These are phyloP conservation scores for Apodemia arnacis DNA, from an alignment of 2,888 invertebrate genomes.

Conservation along the genomic window DNA sequence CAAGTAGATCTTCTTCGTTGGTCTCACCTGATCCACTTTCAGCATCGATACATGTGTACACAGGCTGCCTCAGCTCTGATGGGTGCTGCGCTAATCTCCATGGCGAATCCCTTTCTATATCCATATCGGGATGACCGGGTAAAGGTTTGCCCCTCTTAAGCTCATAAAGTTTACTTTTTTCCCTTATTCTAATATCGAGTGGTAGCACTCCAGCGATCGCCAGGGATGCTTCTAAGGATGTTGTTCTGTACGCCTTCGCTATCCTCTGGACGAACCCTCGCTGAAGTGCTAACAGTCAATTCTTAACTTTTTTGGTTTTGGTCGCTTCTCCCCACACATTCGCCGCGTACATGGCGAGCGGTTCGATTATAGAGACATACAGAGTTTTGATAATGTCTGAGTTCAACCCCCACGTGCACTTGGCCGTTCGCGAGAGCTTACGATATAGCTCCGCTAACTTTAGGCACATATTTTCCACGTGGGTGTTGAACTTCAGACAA, in stretches of 20 bases:
- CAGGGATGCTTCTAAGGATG: slow-evolving; percentile 63
- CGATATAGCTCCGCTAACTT: slow-evolving; percentile 51
- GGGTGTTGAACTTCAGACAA: slow-evolving; percentile 31
- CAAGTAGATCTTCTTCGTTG: not conserved
- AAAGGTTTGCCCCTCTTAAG: slow-evolving; percentile 16
- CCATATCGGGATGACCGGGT: not conserved
- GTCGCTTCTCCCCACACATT: slow-evolving; percentile 50
- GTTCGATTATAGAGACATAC: slow-evolving; percentile 55
- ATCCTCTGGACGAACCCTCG: slow-evolving; percentile 61
- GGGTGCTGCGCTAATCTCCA: not conserved
- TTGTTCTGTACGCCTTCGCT: slow-evolving; percentile 54
- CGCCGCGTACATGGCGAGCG: slow-evolving; percentile 58
- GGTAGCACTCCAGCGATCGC: slow-evolving; percentile 69
- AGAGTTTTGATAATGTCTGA: slow-evolving; percentile 46
- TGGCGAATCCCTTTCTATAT: not conserved
- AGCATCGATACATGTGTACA: not conserved
- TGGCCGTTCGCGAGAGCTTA: slow-evolving; percentile 28
- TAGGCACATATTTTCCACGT: slow-evolving; percentile 21
- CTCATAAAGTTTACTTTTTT: slow-evolving; percentile 50
- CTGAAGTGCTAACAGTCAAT: slow-evolving; percentile 33
- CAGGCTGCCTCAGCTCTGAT: not conserved
- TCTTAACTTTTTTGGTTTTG: not conserved
- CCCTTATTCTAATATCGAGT: slow-evolving; percentile 68
- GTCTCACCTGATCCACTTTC: not conserved
- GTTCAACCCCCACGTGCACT: slow-evolving; percentile 48